These are phyloP conservation scores for Eupeodes latifasciatus DNA, from an alignment of 2,888 invertebrate genomes.

Conservation along the genomic window DNA sequence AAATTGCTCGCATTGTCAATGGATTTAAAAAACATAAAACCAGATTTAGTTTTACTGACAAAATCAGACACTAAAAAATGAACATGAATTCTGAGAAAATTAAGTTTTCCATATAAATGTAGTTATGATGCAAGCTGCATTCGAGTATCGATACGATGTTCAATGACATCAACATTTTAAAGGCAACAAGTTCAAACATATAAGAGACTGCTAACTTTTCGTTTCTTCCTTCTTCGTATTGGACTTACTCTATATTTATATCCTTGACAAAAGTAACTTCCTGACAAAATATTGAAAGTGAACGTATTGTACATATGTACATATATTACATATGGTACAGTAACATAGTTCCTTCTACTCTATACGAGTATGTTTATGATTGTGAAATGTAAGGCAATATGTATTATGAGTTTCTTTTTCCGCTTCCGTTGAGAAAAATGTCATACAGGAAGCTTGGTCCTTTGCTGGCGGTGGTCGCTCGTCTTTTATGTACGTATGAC, in stretches of 20 bases:
- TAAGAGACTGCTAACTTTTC: background rate
- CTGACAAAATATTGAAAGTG: slow-evolving; percentile 1
- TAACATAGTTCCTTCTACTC: too few relatives aligned
- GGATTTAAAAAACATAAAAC: background rate
- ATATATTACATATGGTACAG: too few relatives aligned
- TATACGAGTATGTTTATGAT: too few relatives aligned
- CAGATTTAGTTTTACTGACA: background rate
- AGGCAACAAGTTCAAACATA: slow-evolving; percentile 7
- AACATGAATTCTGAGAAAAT: background rate
- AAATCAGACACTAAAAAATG: background rate
- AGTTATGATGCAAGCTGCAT: background rate
- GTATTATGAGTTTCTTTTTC: slow-evolving; percentile 19
- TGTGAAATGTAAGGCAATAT: background rate
- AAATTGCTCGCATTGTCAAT: background rate
- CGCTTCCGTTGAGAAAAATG: slow-evolving; percentile 18
- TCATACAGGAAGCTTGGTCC: slow-evolving; percentile 12
- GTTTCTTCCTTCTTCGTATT: background rate
- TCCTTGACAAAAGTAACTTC: background rate
- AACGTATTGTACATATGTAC: background rate
- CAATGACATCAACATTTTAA: background rate
- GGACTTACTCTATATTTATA: background rate
- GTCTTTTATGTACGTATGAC: background rate
- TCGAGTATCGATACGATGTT: background rate
- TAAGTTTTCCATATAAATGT: background rate
- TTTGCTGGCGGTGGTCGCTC: too few relatives aligned